Conservation (phyloP, 2,797 vertebrate species). For the Coranthus polyacanthus region DNA sequence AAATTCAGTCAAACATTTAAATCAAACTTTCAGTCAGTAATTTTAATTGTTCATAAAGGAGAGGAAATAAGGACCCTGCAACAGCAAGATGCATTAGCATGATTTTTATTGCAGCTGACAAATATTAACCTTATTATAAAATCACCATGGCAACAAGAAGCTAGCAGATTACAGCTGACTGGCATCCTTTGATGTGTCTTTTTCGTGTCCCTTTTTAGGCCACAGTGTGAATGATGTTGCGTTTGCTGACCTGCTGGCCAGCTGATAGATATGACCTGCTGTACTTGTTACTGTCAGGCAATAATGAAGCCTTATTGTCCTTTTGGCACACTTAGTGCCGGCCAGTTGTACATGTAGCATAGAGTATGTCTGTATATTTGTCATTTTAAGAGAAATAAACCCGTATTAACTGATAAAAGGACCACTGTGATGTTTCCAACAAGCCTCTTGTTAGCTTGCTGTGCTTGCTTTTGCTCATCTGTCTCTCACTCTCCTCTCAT, state of each 20-base stretch:
- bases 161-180: constrained; percentile 6
- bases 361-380: background rate
- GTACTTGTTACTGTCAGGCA: constrained; percentile 35
- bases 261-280: constrained; percentile 46
- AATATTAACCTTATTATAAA: background rate
- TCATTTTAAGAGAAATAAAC: constrained; percentile 34
- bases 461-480: constrained; percentile 46
- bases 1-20: background rate
- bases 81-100: no score
- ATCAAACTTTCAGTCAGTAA: background rate
- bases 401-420: constrained; percentile 26
- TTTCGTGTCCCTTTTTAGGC: constrained; percentile 3
- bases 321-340: background rate
- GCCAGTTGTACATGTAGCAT: no score
- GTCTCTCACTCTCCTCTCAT: constrained; percentile 57
- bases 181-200: constrained; percentile 15
- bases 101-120: background rate
- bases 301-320: constrained; percentile 44
- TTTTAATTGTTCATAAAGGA: no score
- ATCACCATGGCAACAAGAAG: constrained; percentile 44
- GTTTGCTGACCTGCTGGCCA: constrained; percentile 20
- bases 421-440: constrained; percentile 7
- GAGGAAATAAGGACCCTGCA: background rate
- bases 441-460: constrained; percentile 42
- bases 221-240: constrained; percentile 14